Evolutionary conservation across 2,888 invertebrate species (phyloP).

Genomic region (Drosophila paranaensis): DNA sequence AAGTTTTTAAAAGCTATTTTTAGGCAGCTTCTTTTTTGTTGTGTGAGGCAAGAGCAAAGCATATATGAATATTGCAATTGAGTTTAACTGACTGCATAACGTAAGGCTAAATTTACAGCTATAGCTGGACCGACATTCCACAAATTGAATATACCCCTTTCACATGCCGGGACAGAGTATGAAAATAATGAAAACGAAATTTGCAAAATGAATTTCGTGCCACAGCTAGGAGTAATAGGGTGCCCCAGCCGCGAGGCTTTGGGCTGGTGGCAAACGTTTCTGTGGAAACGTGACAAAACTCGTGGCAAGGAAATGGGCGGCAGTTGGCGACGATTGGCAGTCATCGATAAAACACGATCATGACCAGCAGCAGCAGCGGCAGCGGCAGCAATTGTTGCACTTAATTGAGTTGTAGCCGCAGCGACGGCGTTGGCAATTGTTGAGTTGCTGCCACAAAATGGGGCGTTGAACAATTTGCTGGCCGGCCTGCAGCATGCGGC

Average conservation of each 20-base stretch:
- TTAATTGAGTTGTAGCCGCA: constrained; percentile 57
- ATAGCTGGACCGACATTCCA: no score
- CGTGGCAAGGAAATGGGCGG: constrained; percentile 43
- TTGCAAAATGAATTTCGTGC: constrained; percentile 44
- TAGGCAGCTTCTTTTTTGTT: constrained; percentile 35
- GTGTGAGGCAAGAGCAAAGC: constrained; percentile 21
- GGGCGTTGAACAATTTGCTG: constrained; percentile 49
- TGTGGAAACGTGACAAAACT: constrained; percentile 52
- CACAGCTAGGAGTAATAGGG: constrained; percentile 16
- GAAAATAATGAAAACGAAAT: constrained; percentile 51
- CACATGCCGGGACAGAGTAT: neutral
- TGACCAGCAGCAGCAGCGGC: constrained; percentile 50
- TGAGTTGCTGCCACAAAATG: constrained; percentile 22
- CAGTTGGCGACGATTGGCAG: constrained; percentile 68
- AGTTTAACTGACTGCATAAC: neutral
- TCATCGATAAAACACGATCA: constrained; percentile 67
- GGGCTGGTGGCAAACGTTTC: constrained; percentile 13
- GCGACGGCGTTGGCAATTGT: constrained; percentile 10
- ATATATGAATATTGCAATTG: neutral
- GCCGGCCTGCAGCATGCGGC: constrained; percentile 26
- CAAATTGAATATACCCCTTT: neutral
- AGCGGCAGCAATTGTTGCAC: constrained; percentile 32
- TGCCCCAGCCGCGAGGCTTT: neutral
- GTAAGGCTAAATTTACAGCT: no score
- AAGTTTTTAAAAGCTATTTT: constrained; percentile 65